Evolutionary conservation across 2,113 vertebrate species (phyloP).

Genomic region (Eulacestoma nigropectus): DNA sequence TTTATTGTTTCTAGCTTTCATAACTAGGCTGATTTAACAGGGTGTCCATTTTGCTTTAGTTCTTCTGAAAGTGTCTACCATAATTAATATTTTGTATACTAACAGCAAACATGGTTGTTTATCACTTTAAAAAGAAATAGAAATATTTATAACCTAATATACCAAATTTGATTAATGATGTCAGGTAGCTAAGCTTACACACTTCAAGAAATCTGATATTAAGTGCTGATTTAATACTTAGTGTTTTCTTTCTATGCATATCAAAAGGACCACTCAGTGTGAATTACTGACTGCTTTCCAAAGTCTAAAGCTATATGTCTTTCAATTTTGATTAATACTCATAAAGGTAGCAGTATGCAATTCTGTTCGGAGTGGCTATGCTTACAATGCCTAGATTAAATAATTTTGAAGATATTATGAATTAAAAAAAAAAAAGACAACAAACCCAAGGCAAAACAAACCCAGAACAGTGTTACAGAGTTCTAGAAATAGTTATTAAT

Average conservation of each 20-base stretch:
- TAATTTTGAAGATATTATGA: not conserved
- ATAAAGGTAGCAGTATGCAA: not conserved
- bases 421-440: not conserved
- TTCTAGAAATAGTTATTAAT: not conserved
- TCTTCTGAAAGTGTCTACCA: not conserved
- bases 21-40: not conserved
- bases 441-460: not conserved
- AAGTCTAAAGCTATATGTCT: not conserved
- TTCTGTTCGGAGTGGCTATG: not conserved
- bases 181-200: not conserved
- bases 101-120: not conserved
- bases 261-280: not conserved
- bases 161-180: not conserved
- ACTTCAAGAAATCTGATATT: not conserved
- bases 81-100: not conserved
- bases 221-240: conserved; percentile 23
- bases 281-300: conserved; percentile 1
- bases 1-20: not conserved
- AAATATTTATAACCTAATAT: not conserved
- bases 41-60: not conserved
- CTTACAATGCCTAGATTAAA: not conserved
- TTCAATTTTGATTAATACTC: not conserved
- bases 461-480: not conserved
- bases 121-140: not conserved
- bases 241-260: not conserved